A percentile compares a stretch with the other conserved stretches of the same genome.
These are phyloP conservation scores for Taeniopygia guttata DNA, from an alignment of 2,797 vertebrate genomes.

Conservation along the genomic window DNA sequence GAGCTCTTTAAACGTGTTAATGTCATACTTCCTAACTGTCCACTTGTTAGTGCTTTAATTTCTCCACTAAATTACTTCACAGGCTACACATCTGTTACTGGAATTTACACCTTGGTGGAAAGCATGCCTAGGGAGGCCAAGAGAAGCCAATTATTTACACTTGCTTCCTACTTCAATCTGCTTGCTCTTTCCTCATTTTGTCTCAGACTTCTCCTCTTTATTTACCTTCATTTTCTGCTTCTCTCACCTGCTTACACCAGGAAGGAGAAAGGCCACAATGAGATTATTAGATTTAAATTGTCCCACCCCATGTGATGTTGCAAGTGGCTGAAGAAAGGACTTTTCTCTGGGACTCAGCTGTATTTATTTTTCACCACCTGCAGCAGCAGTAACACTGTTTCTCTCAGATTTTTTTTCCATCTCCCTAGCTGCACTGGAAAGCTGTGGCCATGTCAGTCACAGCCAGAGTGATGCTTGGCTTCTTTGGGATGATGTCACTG, in stretches of 20 bases:
- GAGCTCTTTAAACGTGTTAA: neutral
- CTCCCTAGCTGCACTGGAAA: neutral
- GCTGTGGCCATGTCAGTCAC: neutral
- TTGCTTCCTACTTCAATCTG: neutral
- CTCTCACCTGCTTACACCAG: neutral
- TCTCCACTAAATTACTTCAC: neutral
- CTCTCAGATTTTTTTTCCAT: neutral
- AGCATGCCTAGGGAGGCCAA: rapidly evolving
- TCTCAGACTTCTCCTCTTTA: neutral
- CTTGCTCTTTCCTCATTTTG: neutral
- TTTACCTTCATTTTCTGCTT: neutral
- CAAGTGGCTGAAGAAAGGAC: neutral
- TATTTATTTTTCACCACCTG: neutral
- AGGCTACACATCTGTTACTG: neutral
- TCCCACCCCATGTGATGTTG: neutral
- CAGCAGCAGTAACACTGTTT: neutral
- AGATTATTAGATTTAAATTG: neutral
- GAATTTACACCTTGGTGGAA: conserved; percentile 5
- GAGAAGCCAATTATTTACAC: neutral
- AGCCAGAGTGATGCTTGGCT: neutral
- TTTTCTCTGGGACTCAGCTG: neutral
- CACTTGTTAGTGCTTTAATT: conserved; percentile 1
- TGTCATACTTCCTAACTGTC: neutral
- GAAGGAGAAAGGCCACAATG: neutral
- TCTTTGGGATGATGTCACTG: rapidly evolving